Evolutionary conservation across 2,888 invertebrate species (phyloP), one percentile per base, ranked within the genome.

Genomic region (Scelioninae gen. 1): DNA sequence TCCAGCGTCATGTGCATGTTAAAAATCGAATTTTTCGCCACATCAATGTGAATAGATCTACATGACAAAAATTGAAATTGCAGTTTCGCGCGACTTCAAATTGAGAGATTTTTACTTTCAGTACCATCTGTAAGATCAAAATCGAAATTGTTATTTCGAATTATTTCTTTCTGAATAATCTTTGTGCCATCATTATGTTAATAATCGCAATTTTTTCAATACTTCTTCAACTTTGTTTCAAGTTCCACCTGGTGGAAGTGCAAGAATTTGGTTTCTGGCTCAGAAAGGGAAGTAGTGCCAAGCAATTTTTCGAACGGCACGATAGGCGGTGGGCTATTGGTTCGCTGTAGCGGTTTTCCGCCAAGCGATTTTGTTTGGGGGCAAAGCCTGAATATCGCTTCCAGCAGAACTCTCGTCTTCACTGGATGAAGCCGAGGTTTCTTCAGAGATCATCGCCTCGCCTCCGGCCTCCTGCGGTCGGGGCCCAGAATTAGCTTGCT

Each of bases 391-490:
- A 63, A 92, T 91, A 84, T 92, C 92, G 84, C 90, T 90, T 80
- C 92, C 90, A 16, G 89, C 89, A 16, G 91, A 92, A 15, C 91
- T 92, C 56, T 92, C 92, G 68, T 92, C 92, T 82, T 91, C 91
- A 86, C 92, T 92, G 69, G 91, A 91, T 0, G 92, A 91, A 1
- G 92, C 90, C 5, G 92, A 92, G 0, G 92, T 88, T 75, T 92
- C 92, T 65, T 92, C 95, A n/a, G 95, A 95, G 38, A 95, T 95
- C 93, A 95, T 95, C 53, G 95, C 95, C 89, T 95, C 95, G 6
- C 95, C 95, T 47, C 95, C 95, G 82, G 95, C 94, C 87, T 95
- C 95, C 90, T 95, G 95, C 13, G 95, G 95, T 87, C 94, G 93
- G 13, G 94, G 94, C 34, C 93, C 93, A 10, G 93, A 92, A 23